Conservation (phyloP, 2,888 invertebrate genomes). For the Morpho helenor region DNA sequence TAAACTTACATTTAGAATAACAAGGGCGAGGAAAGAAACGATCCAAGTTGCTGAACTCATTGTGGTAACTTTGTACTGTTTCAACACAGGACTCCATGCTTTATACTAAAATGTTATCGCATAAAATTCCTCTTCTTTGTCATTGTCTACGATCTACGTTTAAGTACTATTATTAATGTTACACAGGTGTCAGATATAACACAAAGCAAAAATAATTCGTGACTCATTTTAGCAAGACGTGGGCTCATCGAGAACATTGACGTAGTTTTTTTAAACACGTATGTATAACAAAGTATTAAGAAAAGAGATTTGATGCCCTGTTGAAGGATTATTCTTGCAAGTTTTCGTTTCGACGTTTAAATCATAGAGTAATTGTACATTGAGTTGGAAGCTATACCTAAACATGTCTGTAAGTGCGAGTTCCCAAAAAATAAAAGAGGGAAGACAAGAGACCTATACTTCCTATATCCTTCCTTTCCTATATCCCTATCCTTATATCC, state of each 20-base stretch:
- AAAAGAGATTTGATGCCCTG: no score
- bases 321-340: no score
- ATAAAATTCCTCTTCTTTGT: conserved; percentile 18
- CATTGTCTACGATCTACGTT: conserved; percentile 16
- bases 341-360: no score
- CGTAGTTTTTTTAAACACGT: not conserved
- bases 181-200: conserved; percentile 30
- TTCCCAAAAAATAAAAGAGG: no score
- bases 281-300: no score
- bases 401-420: no score
- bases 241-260: conserved; percentile 7
- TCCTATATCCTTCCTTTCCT: no score
- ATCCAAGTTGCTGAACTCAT: conserved; percentile 33
- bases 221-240: conserved; percentile 22
- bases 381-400: no score
- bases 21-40: conserved; percentile 30
- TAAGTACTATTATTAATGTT: conserved; percentile 19
- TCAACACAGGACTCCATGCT: conserved; percentile 20
- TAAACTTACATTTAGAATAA: conserved; percentile 34
- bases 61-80: conserved; percentile 20
- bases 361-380: no score
- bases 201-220: conserved; percentile 26
- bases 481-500: no score
- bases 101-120: conserved; percentile 30
- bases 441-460: no score